phyloP scores from a whole-genome alignment of 2,113 vertebrate species.

The Mola mola region DNA sequence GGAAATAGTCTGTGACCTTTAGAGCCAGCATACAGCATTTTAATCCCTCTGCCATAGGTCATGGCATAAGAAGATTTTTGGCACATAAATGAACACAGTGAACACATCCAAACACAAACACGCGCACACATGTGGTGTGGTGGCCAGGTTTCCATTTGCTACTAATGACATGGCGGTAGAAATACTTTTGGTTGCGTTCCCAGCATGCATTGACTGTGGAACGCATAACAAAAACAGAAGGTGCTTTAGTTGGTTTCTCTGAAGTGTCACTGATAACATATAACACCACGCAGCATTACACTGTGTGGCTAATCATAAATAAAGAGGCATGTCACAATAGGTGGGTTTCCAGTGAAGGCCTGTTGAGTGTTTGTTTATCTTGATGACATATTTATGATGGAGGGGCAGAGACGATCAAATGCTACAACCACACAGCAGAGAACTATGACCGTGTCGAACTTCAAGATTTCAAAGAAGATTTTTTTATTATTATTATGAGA shows the following conservation, averaged over 20 bases:
- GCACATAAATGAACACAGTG: slow-evolving; percentile 4
- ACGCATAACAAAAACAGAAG: slow-evolving; percentile 35
- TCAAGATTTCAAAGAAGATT: no score
- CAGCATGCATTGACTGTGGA: slow-evolving; percentile 4
- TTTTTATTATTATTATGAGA: no score
- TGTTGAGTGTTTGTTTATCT: slow-evolving; percentile 19
- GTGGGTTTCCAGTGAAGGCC: not conserved
- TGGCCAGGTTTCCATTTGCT: no score
- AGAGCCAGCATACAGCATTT: slow-evolving; percentile 22
- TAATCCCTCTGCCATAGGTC: slow-evolving; percentile 27
- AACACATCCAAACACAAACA: slow-evolving; percentile 1
- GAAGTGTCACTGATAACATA: not conserved
- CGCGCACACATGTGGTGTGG: not conserved
- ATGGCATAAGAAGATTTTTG: slow-evolving; percentile 33
- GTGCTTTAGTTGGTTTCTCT: no score
- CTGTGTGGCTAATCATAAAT: slow-evolving; percentile 22
- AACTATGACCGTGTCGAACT: no score
- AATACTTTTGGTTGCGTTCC: not conserved
- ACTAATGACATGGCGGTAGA: not conserved
- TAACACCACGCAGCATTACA: slow-evolving; percentile 18
- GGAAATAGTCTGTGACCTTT: slow-evolving; percentile 56
- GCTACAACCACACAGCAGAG: not conserved
- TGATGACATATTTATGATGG: not conserved
- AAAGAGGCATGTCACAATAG: slow-evolving; percentile 10
- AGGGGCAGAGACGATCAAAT: not conserved